Base-by-base conservation (phyloP, 2,888 invertebrate genomes). In the Spodoptera picta region DNA sequence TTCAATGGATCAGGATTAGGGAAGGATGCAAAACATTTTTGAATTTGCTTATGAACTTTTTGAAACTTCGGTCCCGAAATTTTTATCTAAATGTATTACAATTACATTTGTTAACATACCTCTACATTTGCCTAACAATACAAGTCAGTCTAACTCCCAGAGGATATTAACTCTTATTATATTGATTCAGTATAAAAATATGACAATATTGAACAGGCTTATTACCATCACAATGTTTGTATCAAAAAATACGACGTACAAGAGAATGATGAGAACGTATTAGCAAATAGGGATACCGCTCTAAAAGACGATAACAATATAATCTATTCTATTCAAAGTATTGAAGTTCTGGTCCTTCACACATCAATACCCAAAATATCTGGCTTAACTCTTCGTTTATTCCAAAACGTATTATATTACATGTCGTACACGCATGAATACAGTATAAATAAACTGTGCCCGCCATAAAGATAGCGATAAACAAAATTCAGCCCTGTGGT, bases 381-480 rank as follows among this genome's bases (percentile, higher is more conserved):
- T 85, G 79, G 82, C 82, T 90, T 90, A 87, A 90, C 82, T 86
- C 79, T 88, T 84, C 78, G 86, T 88, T 90, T 89, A 89, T 89
- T 84, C 83, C 72, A 82, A 84, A 86, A 88, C 86, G 88, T 91
- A 92, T 92, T 91, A 91, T 90, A 90, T 92, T 92, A 92, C 91
- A 84, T 83, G 85, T 85, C 83, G 83, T 90, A 91, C 91, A 91
- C 88, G 90, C 90, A 90, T 90, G 90, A 89, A 88, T 87, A 89
- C 89, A 87, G 87, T 88, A 92, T 91, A 92, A 92, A 93, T 93
- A 94, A 92, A 86, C 88, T 88, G 86, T 88, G 88, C 85, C 91
- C 89, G 88, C 92, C 91, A 93, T 93, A 92, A 93, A 93, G 92
- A 93, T 92, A 89, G 88, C 88, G 92, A 94, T 93, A 93, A 93